Percentiles rank a stretch among this genome's conserved stretches.
Conservation (phyloP, 1,140 invertebrate species). For the Diorhabda sublineata region DNA sequence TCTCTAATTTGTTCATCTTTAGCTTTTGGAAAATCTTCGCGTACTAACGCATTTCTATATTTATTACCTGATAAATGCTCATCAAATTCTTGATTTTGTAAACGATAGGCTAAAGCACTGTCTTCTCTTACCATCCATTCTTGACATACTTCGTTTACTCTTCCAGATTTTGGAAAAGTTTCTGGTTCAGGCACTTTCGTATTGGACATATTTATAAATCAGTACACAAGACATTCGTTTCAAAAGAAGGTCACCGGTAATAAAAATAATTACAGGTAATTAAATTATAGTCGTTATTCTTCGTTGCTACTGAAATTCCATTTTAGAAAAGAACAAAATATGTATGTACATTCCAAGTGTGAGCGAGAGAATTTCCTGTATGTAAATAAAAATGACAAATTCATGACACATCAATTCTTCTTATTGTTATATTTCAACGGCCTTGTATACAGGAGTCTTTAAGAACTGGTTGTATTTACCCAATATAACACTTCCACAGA, state of each 20-base stretch:
- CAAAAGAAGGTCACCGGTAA: slow-evolving; percentile 6
- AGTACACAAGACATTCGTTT: not conserved
- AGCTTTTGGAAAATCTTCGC: slow-evolving; percentile 84
- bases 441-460: too few species aligned
- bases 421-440: not conserved
- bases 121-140: slow-evolving; percentile 92
- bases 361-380: not conserved
- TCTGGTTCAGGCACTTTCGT: slow-evolving; percentile 31
- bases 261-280: slow-evolving; percentile 7
- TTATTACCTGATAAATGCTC: slow-evolving; percentile 83
- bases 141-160: slow-evolving; percentile 56
- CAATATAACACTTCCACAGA: too few species aligned
- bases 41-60: slow-evolving; percentile 77
- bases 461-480: too few species aligned
- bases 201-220: slow-evolving; percentile 32
- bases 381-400: slow-evolving; percentile 11
- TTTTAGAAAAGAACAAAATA: slow-evolving; percentile 7
- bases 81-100: slow-evolving; percentile 88
- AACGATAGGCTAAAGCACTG: slow-evolving; percentile 78
- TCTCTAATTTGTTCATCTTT: slow-evolving; percentile 77
- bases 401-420: not conserved
- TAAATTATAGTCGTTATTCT: not conserved
- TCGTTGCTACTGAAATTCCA: not conserved
- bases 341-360: not conserved
- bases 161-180: slow-evolving; percentile 36